phyloP scores from a whole-genome alignment of 2,888 invertebrate species.

The Ganaspis brasiliensis region DNA sequence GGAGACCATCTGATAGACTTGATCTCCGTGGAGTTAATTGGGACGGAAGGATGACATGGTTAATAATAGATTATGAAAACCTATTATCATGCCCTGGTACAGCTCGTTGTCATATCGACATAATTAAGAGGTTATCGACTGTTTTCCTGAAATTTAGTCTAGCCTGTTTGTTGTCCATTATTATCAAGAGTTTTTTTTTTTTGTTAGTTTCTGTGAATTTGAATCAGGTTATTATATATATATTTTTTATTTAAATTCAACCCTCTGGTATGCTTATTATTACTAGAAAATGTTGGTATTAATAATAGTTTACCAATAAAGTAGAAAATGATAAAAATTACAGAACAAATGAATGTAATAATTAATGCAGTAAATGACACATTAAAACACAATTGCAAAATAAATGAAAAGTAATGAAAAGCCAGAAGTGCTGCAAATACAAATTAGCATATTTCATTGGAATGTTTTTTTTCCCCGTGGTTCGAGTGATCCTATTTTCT shows the following conservation, averaged over 20 bases:
- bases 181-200: background rate
- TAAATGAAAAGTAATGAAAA: background rate
- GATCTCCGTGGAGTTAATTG: slow-evolving; percentile 64
- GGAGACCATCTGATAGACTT: slow-evolving; percentile 51
- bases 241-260: no score
- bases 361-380: no score
- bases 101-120: slow-evolving; percentile 30
- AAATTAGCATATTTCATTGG: background rate
- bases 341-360: no score
- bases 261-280: background rate
- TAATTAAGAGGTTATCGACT: slow-evolving; percentile 27
- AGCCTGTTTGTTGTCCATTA: background rate
- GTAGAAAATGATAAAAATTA: no score
- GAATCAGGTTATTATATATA: background rate
- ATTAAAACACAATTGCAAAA: no score
- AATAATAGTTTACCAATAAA: no score
- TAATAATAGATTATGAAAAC: slow-evolving; percentile 69
- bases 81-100: slow-evolving; percentile 53
- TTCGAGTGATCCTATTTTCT: background rate
- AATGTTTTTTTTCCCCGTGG: background rate
- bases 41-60: slow-evolving; percentile 62
- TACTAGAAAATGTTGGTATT: no score
- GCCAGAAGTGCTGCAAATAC: background rate
- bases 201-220: background rate
- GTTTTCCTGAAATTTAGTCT: slow-evolving; percentile 3